phyloP scores from a whole-genome alignment of 2,797 vertebrate species.

The Paedocypris micromegethes region DNA sequence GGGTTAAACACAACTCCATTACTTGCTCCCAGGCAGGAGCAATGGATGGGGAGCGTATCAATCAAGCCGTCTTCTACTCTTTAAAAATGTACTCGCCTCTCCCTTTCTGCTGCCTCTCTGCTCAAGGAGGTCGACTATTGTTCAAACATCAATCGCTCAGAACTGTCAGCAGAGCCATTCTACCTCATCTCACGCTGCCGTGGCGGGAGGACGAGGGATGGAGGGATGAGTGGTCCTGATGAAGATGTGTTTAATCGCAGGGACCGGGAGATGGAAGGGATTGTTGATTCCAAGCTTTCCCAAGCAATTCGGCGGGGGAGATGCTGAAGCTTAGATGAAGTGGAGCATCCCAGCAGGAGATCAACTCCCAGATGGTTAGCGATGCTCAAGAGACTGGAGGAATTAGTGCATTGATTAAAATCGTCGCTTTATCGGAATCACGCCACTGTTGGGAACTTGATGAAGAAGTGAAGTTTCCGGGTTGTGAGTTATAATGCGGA shows the following conservation, averaged over 20 bases:
- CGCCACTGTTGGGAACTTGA: no score
- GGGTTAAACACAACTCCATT: constrained; percentile 55
- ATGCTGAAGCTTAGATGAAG: no score
- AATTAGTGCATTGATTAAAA: no score
- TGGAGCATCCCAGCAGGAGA: no score
- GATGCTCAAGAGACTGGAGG: no score
- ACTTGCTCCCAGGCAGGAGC: constrained; percentile 46
- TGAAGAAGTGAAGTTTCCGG: no score
- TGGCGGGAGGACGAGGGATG: constrained; percentile 20
- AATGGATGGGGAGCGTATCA: constrained; percentile 50
- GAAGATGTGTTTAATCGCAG: constrained; percentile 27
- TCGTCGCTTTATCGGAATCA: no score
- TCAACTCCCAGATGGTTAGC: no score
- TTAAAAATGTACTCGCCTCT: constrained; percentile 54
- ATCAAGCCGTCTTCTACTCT: constrained; percentile 48
- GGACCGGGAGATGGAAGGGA: constrained; percentile 10
- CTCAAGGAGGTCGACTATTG: constrained; percentile 54
- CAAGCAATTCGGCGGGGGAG: no score
- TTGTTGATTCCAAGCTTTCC: constrained; percentile 6
- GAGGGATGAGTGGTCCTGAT: constrained; percentile 19
- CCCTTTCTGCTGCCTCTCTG: constrained; percentile 42
- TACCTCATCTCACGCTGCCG: constrained; percentile 42
- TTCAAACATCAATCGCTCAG: constrained; percentile 59
- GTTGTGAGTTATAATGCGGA: no score
- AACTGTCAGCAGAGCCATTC: constrained; percentile 35